Evolutionary conservation across 2,888 invertebrate genomes (phyloP).

Genomic region (Synergus gifuensis): DNA sequence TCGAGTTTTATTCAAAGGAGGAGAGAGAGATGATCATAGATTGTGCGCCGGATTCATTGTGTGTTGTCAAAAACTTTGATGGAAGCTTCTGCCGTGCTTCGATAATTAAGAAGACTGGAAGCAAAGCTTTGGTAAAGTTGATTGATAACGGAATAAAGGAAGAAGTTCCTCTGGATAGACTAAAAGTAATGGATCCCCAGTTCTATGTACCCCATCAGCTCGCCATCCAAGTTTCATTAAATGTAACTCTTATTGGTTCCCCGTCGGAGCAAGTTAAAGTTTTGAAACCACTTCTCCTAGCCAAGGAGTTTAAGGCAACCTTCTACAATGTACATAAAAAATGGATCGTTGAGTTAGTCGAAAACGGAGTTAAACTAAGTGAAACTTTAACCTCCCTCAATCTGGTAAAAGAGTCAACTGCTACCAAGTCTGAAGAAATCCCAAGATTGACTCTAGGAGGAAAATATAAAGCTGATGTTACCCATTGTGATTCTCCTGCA

Average conservation of each 20-base stretch:
- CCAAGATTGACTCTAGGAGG: constrained; percentile 62
- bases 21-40: constrained; percentile 77
- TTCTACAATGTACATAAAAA: constrained; percentile 79
- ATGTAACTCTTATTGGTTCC: constrained; percentile 71
- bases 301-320: constrained; percentile 80
- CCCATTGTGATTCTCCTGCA: constrained; percentile 87
- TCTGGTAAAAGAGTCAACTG: constrained; percentile 45
- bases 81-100: constrained; percentile 86
- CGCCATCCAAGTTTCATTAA: constrained; percentile 69
- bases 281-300: constrained; percentile 64
- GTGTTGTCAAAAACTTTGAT: constrained; percentile 83
- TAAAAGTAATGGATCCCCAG: constrained; percentile 75
- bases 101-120: constrained; percentile 78
- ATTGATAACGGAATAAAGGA: constrained; percentile 87
- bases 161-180: constrained; percentile 76
- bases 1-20: constrained; percentile 80
- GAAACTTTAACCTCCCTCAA: constrained; percentile 77
- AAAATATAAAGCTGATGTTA: constrained; percentile 80
- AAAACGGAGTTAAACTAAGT: constrained; percentile 79
- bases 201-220: constrained; percentile 71
- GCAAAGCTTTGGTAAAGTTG: constrained; percentile 80
- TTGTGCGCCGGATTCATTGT: constrained; percentile 80
- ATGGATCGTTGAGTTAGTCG: constrained; percentile 80
- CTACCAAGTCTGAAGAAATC: constrained; percentile 70
- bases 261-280: constrained; percentile 76